phyloP scores from a whole-genome alignment of 1,140 invertebrate species.

The Zaprionus taronus region DNA sequence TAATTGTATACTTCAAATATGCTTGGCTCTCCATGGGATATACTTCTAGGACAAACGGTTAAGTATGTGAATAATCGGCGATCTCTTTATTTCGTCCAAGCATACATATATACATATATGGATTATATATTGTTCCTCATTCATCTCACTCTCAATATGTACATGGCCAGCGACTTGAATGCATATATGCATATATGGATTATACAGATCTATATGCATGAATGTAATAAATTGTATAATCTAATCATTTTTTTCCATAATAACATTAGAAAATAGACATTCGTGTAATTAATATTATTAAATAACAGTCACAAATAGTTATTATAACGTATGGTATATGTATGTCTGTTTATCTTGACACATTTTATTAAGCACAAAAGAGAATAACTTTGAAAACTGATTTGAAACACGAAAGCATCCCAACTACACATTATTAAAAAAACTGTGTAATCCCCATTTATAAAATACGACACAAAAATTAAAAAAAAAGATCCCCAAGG shows the following conservation, averaged over 20 bases:
- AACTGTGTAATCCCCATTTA: constrained; percentile 73
- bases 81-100: not conserved
- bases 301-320: constrained; percentile 42
- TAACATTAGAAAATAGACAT: constrained; percentile 44
- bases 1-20: constrained; percentile 54
- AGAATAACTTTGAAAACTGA: constrained; percentile 39
- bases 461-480: constrained; percentile 53
- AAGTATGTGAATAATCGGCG: constrained; percentile 16
- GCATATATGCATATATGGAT: constrained; percentile 19
- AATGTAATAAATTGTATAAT: constrained; percentile 66
- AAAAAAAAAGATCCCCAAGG: constrained; percentile 77
- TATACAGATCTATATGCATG: constrained; percentile 35
- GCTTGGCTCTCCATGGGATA: constrained; percentile 68
- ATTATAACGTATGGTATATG: constrained; percentile 29
- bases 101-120: not conserved
- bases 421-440: constrained; percentile 45
- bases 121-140: constrained; percentile 26
- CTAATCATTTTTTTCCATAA: constrained; percentile 47
- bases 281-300: constrained; percentile 55
- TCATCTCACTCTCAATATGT: constrained; percentile 27
- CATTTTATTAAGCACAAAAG: constrained; percentile 60
- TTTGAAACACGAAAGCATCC: constrained; percentile 46
- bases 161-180: constrained; percentile 62
- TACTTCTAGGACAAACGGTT: constrained; percentile 44
- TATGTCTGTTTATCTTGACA: constrained; percentile 43